phyloP scores from a whole-genome alignment of 2,113 vertebrate species.

The Tachuris rubrigastra region DNA sequence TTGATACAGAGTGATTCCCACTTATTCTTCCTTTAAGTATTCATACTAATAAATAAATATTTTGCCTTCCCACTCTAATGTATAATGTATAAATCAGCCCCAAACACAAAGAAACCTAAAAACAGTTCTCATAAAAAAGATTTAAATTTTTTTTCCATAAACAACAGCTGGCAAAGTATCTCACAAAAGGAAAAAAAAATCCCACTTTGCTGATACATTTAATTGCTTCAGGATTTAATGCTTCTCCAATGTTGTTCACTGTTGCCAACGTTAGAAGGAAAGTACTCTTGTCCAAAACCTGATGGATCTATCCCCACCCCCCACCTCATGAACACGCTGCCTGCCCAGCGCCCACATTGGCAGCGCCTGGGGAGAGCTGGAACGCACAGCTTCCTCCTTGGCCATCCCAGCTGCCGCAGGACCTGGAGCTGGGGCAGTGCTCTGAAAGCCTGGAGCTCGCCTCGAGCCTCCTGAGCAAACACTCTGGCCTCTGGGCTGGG shows the following conservation, averaged over 20 bases:
- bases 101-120: constrained; percentile 37
- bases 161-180: constrained; percentile 48
- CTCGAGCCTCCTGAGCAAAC: accelerated
- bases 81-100: constrained; percentile 46
- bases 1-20: not conserved
- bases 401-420: not conserved
- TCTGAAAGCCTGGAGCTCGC: not conserved
- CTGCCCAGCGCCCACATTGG: not conserved
- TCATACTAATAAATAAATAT: constrained; percentile 30
- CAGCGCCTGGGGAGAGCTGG: not conserved
- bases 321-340: accelerated
- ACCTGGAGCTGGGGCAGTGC: not conserved
- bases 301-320: not conserved
- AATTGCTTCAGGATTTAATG: constrained; percentile 37
- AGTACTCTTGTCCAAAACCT: not conserved
- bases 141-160: not conserved
- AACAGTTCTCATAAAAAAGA: constrained; percentile 28
- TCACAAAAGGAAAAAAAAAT: not conserved
- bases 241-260: not conserved
- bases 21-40: not conserved
- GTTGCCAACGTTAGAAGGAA: not conserved
- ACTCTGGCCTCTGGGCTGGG: accelerated
- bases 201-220: not conserved
- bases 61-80: constrained; percentile 31
- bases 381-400: not conserved